A percentile compares a stretch with the other conserved stretches of the same genome.
Conservation (phyloP, 2,888 invertebrate species). For the Chymomyza caudatula region DNA sequence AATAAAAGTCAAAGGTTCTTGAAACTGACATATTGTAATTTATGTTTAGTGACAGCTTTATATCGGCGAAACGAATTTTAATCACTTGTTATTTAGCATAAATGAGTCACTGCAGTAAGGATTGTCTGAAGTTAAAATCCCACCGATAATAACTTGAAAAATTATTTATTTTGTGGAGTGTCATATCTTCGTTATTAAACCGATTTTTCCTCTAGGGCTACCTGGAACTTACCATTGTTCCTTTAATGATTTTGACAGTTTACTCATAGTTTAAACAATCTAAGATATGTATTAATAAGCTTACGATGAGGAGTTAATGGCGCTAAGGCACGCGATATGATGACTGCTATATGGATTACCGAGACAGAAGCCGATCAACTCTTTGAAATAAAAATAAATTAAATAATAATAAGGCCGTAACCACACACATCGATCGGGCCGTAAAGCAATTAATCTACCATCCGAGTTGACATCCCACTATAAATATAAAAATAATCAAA, state of each 20-base stretch:
- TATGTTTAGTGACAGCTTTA: conserved; percentile 72
- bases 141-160: no score
- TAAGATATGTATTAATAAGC: background rate
- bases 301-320: background rate
- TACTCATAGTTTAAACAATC: conserved; percentile 67
- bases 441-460: background rate
- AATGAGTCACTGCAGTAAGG: conserved; percentile 58
- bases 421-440: background rate
- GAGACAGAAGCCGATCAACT: no score
- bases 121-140: no score
- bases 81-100: conserved; percentile 73
- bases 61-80: conserved; percentile 68
- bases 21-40: conserved; percentile 73
- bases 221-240: background rate
- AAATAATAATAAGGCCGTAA: background rate
- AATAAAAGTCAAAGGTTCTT: conserved; percentile 72
- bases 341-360: no score
- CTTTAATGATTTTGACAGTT: conserved; percentile 66
- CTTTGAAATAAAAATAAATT: no score
- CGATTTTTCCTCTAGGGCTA: no score
- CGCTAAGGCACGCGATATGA: background rate
- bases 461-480: background rate
- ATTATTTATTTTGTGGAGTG: no score
- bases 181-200: no score
- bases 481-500: background rate